phyloP scores from a whole-genome alignment of 2,797 vertebrate genomes.

The Parauchenoglanis ngamensis region DNA sequence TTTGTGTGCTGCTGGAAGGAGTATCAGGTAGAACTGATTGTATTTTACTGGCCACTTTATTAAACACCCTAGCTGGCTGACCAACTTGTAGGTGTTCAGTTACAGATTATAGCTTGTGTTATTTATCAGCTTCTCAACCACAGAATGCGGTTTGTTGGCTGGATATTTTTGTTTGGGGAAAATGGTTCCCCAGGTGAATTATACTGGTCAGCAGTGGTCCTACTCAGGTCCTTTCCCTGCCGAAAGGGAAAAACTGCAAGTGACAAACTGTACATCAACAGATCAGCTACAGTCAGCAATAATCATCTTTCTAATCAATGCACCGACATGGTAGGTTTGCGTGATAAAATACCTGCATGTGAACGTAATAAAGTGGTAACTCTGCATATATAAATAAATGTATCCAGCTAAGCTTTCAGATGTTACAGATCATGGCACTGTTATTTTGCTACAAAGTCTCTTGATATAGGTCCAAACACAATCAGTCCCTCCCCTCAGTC shows the following conservation, averaged over 20 bases:
- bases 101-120: background rate
- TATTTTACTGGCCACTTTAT: background rate
- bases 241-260: background rate
- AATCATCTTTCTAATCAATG: background rate
- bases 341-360: background rate
- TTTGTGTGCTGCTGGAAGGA: background rate
- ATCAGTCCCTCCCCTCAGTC: background rate
- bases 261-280: background rate
- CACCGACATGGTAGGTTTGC: constrained; percentile 9
- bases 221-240: background rate
- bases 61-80: background rate
- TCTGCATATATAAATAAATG: background rate
- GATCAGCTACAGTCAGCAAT: background rate
- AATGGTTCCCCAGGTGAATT: background rate
- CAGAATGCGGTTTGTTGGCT: background rate
- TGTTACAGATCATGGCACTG: constrained; percentile 27
- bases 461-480: constrained; percentile 4
- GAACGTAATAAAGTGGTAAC: constrained; percentile 6
- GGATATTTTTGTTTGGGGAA: background rate
- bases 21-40: background rate
- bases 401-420: constrained; percentile 10
- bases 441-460: constrained; percentile 32
- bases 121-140: background rate
- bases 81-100: background rate
- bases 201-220: background rate